Conservation (phyloP, 2,797 vertebrate species). For the Sorex maritimensis region DNA sequence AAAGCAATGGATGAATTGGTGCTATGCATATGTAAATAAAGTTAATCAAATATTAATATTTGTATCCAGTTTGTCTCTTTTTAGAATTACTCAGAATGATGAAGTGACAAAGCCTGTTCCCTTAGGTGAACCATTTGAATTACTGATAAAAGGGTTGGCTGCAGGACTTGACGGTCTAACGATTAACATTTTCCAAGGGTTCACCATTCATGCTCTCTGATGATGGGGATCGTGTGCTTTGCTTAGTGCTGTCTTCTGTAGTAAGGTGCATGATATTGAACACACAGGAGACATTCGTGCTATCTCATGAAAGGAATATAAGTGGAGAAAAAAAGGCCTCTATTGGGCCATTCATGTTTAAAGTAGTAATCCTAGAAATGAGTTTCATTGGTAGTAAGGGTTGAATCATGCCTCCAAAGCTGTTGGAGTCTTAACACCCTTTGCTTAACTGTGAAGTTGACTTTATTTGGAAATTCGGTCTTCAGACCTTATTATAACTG, state of each 20-base stretch:
- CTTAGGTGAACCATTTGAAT: background rate
- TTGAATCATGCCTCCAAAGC: background rate
- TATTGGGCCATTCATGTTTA: background rate
- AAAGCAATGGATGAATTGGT: background rate
- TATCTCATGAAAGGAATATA: background rate
- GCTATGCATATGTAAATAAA: conserved; percentile 28
- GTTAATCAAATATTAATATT: conserved; percentile 55
- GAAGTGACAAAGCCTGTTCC: conserved; percentile 9
- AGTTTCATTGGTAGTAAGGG: background rate
- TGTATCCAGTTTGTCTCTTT: conserved; percentile 50
- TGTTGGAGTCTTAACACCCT: background rate
- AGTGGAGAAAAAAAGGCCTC: background rate
- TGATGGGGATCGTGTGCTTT: too few relatives aligned
- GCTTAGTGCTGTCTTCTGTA: background rate
- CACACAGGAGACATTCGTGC: background rate
- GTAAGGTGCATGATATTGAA: too few relatives aligned
- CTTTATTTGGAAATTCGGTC: background rate
- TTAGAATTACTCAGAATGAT: conserved; percentile 36
- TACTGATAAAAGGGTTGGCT: background rate
- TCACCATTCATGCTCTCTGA: background rate
- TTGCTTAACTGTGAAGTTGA: background rate
- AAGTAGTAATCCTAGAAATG: background rate
- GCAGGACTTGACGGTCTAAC: background rate
- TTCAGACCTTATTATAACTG: background rate
- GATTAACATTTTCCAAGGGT: background rate